phyloP scores from a whole-genome alignment of 1,140 invertebrate genomes.

The Orchestia grillus region DNA sequence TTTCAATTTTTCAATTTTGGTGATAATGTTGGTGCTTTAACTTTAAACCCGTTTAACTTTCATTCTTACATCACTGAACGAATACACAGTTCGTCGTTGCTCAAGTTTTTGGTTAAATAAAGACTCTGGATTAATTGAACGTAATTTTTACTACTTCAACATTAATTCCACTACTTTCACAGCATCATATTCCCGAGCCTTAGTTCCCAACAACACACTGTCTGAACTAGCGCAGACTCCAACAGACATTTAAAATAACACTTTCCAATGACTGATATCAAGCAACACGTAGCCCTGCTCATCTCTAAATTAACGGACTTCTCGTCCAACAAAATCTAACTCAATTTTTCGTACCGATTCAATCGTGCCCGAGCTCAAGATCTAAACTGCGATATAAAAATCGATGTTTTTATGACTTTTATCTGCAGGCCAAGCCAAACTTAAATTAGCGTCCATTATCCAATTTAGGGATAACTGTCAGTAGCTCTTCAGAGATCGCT shows the following conservation, averaged over 20 bases:
- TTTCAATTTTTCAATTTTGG: not conserved
- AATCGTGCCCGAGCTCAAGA: not conserved
- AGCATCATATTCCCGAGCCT: not conserved
- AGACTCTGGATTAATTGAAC: not conserved
- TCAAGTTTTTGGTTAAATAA: not conserved
- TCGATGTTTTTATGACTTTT: slow-evolving; percentile 53
- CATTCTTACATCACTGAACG: not conserved
- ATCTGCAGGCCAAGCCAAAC: not conserved
- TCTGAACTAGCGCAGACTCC: not conserved
- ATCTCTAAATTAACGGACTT: not conserved
- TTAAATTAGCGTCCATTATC: slow-evolving; percentile 52
- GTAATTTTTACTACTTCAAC: too few species aligned
- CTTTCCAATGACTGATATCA: not conserved
- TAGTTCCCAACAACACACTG: not conserved
- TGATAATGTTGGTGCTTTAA: not conserved
- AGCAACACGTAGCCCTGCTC: not conserved
- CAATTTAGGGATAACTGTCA: slow-evolving; percentile 52
- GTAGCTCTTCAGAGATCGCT: not conserved
- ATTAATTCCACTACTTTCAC: not conserved
- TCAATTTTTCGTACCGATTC: not conserved
- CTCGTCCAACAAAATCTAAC: not conserved
- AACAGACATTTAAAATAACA: not conserved
- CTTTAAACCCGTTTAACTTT: not conserved
- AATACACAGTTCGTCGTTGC: not conserved
- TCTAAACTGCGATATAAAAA: slow-evolving; percentile 27